phyloP scores from a whole-genome alignment of 2,113 vertebrate species.

The Pluvialis apricaria region DNA sequence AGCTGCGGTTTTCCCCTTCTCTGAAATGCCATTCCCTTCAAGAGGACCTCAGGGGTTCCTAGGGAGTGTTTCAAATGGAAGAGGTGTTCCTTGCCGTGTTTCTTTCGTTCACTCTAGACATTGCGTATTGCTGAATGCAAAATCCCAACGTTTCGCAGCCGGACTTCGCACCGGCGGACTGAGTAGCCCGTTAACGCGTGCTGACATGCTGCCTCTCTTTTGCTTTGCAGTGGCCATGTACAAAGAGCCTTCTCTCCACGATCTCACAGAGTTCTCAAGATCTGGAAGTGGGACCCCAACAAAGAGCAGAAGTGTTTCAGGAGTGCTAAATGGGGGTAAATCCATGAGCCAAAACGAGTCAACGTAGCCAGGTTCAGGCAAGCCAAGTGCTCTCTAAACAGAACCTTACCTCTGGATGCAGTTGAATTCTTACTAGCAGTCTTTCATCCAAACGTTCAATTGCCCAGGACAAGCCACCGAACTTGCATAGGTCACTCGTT shows the following conservation, averaged over 20 bases:
- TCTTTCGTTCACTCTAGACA: background rate
- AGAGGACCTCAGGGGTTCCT: background rate
- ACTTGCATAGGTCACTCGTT: slow-evolving; percentile 70
- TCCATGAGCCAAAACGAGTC: slow-evolving; percentile 97
- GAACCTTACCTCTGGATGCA: slow-evolving; percentile 93
- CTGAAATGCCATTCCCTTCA: background rate
- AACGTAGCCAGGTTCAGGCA: slow-evolving; percentile 89
- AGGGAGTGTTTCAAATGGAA: background rate
- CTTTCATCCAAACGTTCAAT: slow-evolving; percentile 77
- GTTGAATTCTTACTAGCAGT: slow-evolving; percentile 86
- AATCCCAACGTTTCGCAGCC: accelerated
- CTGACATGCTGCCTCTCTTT: slow-evolving; percentile 33
- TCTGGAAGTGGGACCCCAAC: slow-evolving; percentile 98
- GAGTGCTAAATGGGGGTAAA: slow-evolving; percentile 96
- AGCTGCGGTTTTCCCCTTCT: background rate
- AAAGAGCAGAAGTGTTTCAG: slow-evolving; percentile 97
- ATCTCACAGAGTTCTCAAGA: slow-evolving; percentile 96
- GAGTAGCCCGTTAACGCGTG: accelerated
- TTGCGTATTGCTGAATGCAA: background rate
- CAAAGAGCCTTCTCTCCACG: slow-evolving; percentile 97
- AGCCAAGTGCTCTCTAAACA: slow-evolving; percentile 79
- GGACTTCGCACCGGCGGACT: background rate
- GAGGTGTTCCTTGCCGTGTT: background rate
- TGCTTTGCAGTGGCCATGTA: slow-evolving; percentile 95
- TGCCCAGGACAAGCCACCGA: slow-evolving; percentile 78